Evolutionary conservation across 2,113 vertebrate genomes (phyloP).

Genomic region (Pardalotus punctatus): DNA sequence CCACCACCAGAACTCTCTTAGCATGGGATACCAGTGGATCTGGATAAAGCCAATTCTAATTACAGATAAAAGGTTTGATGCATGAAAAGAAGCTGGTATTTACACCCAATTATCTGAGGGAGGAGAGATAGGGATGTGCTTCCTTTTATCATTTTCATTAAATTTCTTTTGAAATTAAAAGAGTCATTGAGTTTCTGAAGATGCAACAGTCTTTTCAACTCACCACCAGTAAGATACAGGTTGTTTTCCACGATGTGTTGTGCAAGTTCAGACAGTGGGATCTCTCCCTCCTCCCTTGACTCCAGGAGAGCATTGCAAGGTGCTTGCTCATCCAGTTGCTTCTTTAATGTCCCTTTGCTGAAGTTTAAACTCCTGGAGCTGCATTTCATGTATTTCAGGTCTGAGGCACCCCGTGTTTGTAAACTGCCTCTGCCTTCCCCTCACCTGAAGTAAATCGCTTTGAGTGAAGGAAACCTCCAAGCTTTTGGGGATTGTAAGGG

Average conservation of each 20-base stretch:
- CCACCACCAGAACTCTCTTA: background rate
- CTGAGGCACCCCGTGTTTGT: background rate
- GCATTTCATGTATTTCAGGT: background rate
- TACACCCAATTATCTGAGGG: conserved; percentile 59
- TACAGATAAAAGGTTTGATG: conserved; percentile 60
- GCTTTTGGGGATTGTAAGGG: background rate
- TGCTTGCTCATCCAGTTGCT: background rate
- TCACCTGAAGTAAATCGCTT: background rate
- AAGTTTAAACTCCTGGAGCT: background rate
- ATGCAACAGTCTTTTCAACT: conserved; percentile 42
- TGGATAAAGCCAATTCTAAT: conserved; percentile 52
- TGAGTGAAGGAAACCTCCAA: background rate
- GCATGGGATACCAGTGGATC: conserved; percentile 16
- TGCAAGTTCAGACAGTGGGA: background rate
- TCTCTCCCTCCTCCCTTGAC: background rate
- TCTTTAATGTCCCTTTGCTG: background rate
- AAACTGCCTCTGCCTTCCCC: background rate
- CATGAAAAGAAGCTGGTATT: conserved; percentile 53
- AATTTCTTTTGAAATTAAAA: conserved; percentile 58
- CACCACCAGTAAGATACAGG: background rate
- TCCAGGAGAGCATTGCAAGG: background rate
- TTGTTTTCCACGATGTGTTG: background rate
- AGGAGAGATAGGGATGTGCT: conserved; percentile 21
- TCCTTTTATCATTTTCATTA: conserved; percentile 62
- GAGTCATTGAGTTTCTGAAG: conserved; percentile 31